Percentiles rank a stretch among this genome's conserved stretches.
These are phyloP conservation scores for Yoshiicerus persimilis DNA, from an alignment of 1,140 invertebrate species.

Conservation along the genomic window DNA sequence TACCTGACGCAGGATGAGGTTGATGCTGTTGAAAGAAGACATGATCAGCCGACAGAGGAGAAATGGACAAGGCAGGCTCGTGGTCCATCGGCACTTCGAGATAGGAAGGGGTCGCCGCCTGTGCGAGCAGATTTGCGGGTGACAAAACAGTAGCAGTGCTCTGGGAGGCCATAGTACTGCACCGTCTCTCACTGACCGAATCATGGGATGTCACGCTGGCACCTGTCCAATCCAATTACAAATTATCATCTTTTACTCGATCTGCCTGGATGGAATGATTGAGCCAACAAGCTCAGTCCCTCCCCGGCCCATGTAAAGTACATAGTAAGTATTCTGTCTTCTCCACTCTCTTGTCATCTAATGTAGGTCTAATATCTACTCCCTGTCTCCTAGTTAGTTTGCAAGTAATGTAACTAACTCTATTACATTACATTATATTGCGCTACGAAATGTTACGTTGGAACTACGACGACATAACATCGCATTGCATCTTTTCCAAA, in stretches of 20 bases:
- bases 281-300: neutral
- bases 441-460: neutral
- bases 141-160: slow-evolving; percentile 51
- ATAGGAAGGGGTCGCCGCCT: slow-evolving; percentile 49
- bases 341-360: neutral
- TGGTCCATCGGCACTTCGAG: slow-evolving; percentile 44
- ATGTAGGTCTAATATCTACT: neutral
- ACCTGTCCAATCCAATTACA: slow-evolving; percentile 43
- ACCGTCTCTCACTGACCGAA: slow-evolving; percentile 50
- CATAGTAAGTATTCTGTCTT: neutral
- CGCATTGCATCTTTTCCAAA: slow-evolving; percentile 7
- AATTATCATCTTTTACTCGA: slow-evolving; percentile 23
- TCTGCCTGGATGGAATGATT: slow-evolving; percentile 3
- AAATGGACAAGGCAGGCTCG: slow-evolving; percentile 40
- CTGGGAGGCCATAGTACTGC: slow-evolving; percentile 48
- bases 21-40: slow-evolving; percentile 48
- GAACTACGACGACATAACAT: neutral
- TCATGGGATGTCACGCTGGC: slow-evolving; percentile 50
- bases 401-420: slow-evolving; percentile 13
- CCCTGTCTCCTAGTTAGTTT: neutral
- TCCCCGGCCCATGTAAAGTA: neutral
- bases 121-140: slow-evolving; percentile 36
- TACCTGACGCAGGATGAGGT: slow-evolving; percentile 31
- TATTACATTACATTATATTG: slow-evolving; percentile 22
- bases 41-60: slow-evolving; percentile 47